A percentile compares a stretch with the other conserved stretches of the same genome.
These are phyloP conservation scores for Aphelocoma californica DNA, from an alignment of 2,797 vertebrate genomes.

Conservation along the genomic window DNA sequence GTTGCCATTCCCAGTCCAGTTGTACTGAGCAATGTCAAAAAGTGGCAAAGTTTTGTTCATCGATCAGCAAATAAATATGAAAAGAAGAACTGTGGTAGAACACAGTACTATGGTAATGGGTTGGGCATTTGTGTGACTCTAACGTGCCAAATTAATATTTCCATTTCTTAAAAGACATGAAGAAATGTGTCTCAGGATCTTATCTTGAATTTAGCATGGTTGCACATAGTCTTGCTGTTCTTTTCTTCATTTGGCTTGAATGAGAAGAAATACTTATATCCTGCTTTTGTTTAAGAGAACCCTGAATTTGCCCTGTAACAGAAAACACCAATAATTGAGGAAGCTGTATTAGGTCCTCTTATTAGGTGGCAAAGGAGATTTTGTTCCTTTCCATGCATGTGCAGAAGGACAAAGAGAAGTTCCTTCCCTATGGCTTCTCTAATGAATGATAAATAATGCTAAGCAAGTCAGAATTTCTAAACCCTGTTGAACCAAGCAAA, in stretches of 20 bases:
- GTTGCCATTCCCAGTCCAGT: not conserved
- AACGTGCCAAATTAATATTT: not conserved
- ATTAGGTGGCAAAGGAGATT: not conserved
- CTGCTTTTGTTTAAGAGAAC: not conserved
- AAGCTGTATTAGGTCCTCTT: not conserved
- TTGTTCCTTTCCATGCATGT: not conserved
- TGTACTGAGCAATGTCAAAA: not conserved
- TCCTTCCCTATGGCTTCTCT: not conserved
- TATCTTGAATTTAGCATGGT: not conserved
- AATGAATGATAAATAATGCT: not conserved
- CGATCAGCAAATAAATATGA: not conserved
- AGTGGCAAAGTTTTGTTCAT: not conserved
- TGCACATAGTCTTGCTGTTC: not conserved
- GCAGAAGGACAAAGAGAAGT: not conserved
- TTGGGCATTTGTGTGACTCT: constrained; percentile 4
- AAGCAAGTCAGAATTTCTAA: not conserved
- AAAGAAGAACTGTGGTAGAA: not conserved
- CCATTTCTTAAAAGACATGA: not conserved
- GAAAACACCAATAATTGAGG: not conserved
- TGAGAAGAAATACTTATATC: not conserved
- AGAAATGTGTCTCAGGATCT: not conserved
- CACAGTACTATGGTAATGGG: not conserved
- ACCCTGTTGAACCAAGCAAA: not conserved
- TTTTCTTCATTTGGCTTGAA: not conserved
- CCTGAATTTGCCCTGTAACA: not conserved